Percentiles rank a stretch among this genome's conserved stretches.
Conservation (phyloP, 2,888 invertebrate species). For the Hofmannophila pseudospretella region DNA sequence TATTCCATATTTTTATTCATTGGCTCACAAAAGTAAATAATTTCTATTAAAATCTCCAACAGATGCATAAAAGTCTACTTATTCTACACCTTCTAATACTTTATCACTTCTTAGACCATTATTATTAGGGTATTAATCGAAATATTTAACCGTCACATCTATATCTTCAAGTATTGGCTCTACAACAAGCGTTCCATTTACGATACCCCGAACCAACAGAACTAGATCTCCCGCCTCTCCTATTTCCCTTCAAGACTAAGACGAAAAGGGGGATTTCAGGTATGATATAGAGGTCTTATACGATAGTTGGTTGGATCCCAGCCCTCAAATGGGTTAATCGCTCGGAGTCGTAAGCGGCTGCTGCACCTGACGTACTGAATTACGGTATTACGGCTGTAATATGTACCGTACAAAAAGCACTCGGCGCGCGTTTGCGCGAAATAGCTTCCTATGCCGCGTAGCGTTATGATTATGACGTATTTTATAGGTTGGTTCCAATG, state of each 20-base stretch:
- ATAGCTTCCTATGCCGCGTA: conserved; percentile 9
- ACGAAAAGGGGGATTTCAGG: conserved; percentile 12
- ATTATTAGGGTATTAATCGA: background rate
- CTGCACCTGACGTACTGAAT: conserved; percentile 72
- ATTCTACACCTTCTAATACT: too few species aligned
- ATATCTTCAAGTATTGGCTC: conserved; percentile 58
- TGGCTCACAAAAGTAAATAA: too few species aligned
- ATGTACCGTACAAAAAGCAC: conserved; percentile 40
- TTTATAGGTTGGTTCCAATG: background rate
- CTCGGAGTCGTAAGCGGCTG: conserved; percentile 57
- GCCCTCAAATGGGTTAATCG: conserved; percentile 72
- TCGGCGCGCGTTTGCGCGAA: conserved; percentile 16
- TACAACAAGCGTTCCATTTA: conserved; percentile 52
- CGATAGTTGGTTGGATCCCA: conserved; percentile 31
- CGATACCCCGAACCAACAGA: conserved; percentile 31
- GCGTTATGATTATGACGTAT: conserved; percentile 10
- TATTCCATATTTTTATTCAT: too few species aligned
- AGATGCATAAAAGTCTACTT: too few species aligned
- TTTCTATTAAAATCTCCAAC: too few species aligned
- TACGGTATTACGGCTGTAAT: conserved; percentile 55
- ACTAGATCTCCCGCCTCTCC: conserved; percentile 24
- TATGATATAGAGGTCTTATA: conserved; percentile 31
- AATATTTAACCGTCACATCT: conserved; percentile 36
- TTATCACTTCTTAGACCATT: too few species aligned
- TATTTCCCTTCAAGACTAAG: conserved; percentile 17